phyloP scores from a whole-genome alignment of 2,113 vertebrate genomes.

The Varanus komodoensis region DNA sequence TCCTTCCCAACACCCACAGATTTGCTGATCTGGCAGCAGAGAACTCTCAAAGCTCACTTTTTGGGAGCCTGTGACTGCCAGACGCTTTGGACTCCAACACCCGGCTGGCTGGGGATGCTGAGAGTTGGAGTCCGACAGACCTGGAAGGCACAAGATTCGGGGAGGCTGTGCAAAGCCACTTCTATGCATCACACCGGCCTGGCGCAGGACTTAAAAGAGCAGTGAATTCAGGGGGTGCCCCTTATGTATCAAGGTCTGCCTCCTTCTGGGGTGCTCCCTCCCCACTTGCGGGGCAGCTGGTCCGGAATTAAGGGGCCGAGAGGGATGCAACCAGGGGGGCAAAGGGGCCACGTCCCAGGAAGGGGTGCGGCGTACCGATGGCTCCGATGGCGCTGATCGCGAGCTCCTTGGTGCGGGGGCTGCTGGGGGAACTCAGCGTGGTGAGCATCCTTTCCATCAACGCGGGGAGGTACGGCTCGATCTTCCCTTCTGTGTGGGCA shows the following conservation, averaged over 20 bases:
- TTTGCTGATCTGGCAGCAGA: too few relatives aligned
- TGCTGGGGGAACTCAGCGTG: constrained; percentile 78
- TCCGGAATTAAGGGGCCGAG: background rate
- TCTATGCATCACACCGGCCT: background rate
- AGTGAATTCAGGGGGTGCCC: background rate
- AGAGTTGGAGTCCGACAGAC: too few relatives aligned
- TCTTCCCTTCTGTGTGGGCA: constrained; percentile 78
- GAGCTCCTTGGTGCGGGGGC: constrained; percentile 85
- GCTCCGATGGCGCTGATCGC: constrained; percentile 88
- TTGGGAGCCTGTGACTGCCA: too few relatives aligned
- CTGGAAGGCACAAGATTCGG: too few relatives aligned
- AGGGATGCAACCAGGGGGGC: background rate
- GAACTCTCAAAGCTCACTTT: too few relatives aligned
- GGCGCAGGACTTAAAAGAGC: too few relatives aligned
- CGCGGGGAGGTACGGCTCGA: constrained; percentile 87
- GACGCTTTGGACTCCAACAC: too few relatives aligned
- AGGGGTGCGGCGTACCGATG: constrained; percentile 79
- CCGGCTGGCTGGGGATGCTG: too few relatives aligned
- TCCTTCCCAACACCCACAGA: too few relatives aligned
- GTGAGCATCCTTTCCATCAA: constrained; percentile 89
- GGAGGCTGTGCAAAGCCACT: background rate
- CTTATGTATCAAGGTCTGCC: too few relatives aligned
- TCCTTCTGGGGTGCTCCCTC: background rate
- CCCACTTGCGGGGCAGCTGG: too few relatives aligned
- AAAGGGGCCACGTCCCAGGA: background rate